Evolutionary conservation across 1,140 invertebrate genomes (phyloP).

Genomic region (Drosophila teissieri): DNA sequence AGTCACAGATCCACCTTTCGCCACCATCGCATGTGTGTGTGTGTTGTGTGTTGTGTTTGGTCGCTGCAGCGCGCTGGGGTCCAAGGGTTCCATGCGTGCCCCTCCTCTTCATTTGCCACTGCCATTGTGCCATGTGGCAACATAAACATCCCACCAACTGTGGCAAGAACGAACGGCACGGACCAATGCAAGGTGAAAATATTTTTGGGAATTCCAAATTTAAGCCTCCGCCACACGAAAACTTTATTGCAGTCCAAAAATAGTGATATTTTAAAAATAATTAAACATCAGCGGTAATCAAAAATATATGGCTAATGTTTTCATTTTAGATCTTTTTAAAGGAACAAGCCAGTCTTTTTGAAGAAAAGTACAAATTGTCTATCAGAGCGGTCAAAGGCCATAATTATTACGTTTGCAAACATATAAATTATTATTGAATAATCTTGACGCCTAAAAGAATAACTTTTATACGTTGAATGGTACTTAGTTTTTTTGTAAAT

Average conservation of each 20-base stretch:
- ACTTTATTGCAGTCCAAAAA: neutral
- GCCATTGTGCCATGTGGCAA: conserved; percentile 58
- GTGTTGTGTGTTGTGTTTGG: conserved; percentile 25
- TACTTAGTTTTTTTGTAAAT: too few species aligned
- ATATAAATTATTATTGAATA: too few species aligned
- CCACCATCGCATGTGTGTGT: conserved; percentile 30
- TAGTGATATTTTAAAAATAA: neutral
- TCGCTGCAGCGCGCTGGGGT: conserved; percentile 11
- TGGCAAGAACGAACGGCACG: conserved; percentile 5
- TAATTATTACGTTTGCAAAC: too few species aligned
- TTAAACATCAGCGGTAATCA: neutral
- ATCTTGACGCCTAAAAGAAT: too few species aligned
- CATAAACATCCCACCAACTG: conserved; percentile 71
- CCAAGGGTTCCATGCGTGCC: conserved; percentile 61
- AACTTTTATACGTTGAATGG: too few species aligned
- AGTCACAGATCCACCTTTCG: conserved; percentile 62
- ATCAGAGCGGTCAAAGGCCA: too few species aligned
- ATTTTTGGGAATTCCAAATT: conserved; percentile 36
- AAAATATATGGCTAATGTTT: neutral
- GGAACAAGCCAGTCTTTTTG: too few species aligned
- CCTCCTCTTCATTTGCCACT: conserved; percentile 9
- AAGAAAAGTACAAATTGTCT: too few species aligned
- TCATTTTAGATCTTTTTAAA: too few species aligned
- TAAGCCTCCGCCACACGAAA: conserved; percentile 5
- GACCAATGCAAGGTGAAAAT: conserved; percentile 21